Conservation (phyloP, 2,113 vertebrate species). For the Tautogolabrus adspersus region DNA sequence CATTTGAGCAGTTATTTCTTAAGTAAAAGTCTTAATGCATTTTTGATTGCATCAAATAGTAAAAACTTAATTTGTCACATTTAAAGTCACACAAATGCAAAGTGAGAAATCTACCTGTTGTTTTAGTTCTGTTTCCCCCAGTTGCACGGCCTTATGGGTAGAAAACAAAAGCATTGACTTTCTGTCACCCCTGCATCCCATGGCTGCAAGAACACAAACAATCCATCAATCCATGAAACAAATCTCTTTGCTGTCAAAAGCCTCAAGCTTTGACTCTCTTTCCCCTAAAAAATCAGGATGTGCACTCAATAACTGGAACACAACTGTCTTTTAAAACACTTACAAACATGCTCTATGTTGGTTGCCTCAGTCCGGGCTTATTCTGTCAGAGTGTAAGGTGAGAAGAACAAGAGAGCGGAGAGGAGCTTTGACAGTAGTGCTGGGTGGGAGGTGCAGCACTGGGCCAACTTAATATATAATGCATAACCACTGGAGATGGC, state of each 20-base stretch:
- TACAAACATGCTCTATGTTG: conserved; percentile 4
- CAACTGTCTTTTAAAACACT: conserved; percentile 24
- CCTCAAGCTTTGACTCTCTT: conserved; percentile 20
- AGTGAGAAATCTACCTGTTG: neutral
- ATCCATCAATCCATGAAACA: conserved; percentile 54
- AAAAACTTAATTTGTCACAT: neutral
- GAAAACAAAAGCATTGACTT: conserved; percentile 30
- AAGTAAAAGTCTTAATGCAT: neutral
- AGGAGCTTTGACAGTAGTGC: conserved; percentile 51
- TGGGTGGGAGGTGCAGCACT: conserved; percentile 74
- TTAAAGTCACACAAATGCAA: neutral
- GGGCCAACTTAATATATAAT: conserved; percentile 85
- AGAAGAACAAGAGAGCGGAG: conserved; percentile 51
- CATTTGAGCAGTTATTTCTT: neutral
- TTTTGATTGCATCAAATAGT: neutral
- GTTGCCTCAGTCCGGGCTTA: conserved; percentile 20
- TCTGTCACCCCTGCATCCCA: neutral
- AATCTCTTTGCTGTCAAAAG: conserved; percentile 35
- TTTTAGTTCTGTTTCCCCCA: neutral
- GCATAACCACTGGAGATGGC: conserved; percentile 73
- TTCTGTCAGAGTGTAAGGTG: conserved; percentile 52
- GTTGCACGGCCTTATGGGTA: conserved; percentile 1
- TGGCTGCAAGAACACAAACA: conserved; percentile 39
- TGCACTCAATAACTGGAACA: conserved; percentile 5
- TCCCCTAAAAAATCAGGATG: conserved; percentile 1